These are phyloP conservation scores for Spodoptera litura DNA, from an alignment of 1,140 invertebrate genomes.

Conservation along the genomic window DNA sequence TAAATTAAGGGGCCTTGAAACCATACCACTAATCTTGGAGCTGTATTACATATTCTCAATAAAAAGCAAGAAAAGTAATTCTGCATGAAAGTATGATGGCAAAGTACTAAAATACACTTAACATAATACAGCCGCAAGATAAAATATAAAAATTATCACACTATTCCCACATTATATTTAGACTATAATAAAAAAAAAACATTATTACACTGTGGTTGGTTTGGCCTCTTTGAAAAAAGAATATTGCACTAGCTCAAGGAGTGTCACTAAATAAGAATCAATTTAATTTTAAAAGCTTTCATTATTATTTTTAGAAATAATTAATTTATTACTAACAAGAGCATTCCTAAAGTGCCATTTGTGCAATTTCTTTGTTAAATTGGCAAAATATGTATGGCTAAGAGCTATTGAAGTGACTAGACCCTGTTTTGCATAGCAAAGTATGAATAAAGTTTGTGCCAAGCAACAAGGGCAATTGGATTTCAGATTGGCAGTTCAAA, in stretches of 20 bases:
- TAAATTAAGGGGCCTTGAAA: not conserved
- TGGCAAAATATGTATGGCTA: not conserved
- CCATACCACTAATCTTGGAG: too few species aligned
- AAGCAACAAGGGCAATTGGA: too few species aligned
- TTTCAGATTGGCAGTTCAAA: too few species aligned
- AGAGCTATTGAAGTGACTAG: not conserved
- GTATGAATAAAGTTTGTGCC: not conserved
- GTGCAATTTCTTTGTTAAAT: not conserved
- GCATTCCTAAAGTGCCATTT: conserved; percentile 7
- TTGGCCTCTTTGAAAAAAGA: not conserved
- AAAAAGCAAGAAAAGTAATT: too few species aligned
- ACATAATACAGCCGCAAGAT: too few species aligned
- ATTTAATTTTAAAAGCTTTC: conserved; percentile 12
- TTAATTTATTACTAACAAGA: conserved; percentile 1
- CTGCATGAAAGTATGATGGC: too few species aligned
- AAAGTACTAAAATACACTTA: too few species aligned
- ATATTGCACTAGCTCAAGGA: not conserved
- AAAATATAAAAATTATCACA: too few species aligned
- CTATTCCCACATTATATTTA: too few species aligned
- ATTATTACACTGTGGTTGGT: not conserved
- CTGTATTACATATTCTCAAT: too few species aligned
- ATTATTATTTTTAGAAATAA: not conserved
- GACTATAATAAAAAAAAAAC: too few species aligned
- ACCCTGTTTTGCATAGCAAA: too few species aligned
- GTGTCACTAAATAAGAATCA: not conserved